Evolutionary conservation across 2,113 vertebrate genomes (phyloP).

Genomic region (Rhinopithecus roxellana): DNA sequence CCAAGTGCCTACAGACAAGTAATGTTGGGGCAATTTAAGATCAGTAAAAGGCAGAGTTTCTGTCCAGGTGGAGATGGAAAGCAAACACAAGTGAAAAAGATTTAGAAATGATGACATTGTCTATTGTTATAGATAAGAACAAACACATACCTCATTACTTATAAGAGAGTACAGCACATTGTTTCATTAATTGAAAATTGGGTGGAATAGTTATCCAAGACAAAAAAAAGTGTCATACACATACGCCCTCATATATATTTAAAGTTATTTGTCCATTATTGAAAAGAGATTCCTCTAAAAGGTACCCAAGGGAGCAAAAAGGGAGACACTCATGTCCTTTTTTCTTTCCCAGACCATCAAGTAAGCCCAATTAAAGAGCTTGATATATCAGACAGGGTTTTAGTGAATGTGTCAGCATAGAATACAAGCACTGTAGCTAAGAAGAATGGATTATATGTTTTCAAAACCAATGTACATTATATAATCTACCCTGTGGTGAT

Average conservation of each 20-base stretch:
- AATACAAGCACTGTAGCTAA: slow-evolving; percentile 32
- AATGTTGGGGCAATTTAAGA: background rate
- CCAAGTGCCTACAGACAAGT: background rate
- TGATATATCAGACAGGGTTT: slow-evolving; percentile 59
- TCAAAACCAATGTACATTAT: slow-evolving; percentile 62
- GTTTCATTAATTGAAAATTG: slow-evolving; percentile 6
- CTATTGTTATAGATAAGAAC: background rate
- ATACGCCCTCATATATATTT: background rate
- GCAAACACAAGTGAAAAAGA: background rate
- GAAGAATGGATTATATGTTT: slow-evolving; percentile 60
- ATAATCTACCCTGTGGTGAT: slow-evolving; percentile 56
- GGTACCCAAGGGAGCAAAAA: slow-evolving; percentile 27
- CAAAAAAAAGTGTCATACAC: background rate
- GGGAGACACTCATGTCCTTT: slow-evolving; percentile 47
- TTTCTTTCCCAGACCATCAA: slow-evolving; percentile 57
- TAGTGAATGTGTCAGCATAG: slow-evolving; percentile 61
- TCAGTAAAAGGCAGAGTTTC: background rate
- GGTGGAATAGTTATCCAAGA: slow-evolving; percentile 4
- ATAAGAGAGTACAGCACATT: background rate
- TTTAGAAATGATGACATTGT: background rate
- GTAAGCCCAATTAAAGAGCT: slow-evolving; percentile 54
- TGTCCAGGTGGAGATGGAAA: background rate
- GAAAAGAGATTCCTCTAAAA: slow-evolving; percentile 46
- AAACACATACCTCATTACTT: background rate
- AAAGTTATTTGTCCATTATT: slow-evolving; percentile 56